Conservation (phyloP, 2,113 vertebrate species). For the Saccopteryx leptura region DNA sequence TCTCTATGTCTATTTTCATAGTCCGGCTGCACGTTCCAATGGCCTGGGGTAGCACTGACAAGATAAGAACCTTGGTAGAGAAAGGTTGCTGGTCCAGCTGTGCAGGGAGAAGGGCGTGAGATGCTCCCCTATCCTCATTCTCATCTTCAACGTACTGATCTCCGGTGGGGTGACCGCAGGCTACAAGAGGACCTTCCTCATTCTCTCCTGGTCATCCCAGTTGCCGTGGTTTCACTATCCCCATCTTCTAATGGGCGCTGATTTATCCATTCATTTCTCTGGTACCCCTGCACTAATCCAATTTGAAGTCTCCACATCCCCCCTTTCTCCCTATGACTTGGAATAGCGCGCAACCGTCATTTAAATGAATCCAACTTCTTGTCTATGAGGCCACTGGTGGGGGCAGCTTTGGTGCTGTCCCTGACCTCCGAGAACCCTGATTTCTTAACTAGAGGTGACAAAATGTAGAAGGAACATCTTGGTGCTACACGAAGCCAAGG, state of each 20-base stretch:
- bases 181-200: neutral
- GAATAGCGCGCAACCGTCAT: neutral
- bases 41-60: neutral
- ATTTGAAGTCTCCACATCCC: neutral
- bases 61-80: neutral
- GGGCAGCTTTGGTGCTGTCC: neutral
- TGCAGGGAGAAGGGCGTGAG: too few relatives aligned
- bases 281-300: neutral
- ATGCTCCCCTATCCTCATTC: accelerated
- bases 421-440: neutral
- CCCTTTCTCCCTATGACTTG: neutral
- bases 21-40: accelerated
- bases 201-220: neutral
- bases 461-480: neutral
- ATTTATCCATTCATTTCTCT: neutral
- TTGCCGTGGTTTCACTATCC: neutral
- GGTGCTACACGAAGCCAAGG: neutral
- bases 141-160: accelerated
- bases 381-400: neutral
- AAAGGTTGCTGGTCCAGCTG: accelerated
- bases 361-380: neutral
- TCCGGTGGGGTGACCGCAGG: accelerated
- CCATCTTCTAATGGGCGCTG: too few relatives aligned
- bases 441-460: neutral
- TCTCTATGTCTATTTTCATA: neutral